Base-by-base conservation (phyloP, 2,797 vertebrate genomes). In the Buceros bicornis region DNA sequence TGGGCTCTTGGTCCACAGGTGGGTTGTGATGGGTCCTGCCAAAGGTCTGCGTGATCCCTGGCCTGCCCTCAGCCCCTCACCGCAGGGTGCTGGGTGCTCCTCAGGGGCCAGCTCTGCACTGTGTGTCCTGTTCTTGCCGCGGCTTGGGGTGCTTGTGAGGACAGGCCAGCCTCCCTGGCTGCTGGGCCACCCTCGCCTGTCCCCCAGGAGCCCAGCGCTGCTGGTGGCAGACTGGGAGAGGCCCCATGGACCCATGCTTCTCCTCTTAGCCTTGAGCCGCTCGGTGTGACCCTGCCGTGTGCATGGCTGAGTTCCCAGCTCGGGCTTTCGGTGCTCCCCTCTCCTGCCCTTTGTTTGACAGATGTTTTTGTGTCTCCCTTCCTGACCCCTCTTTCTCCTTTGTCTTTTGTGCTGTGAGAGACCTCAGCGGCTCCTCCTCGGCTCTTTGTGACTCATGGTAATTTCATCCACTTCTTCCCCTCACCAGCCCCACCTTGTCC, bases 91-190 rank as follows among this genome's bases (percentile, higher is more conserved):
- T 42, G 78, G 29, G 48, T 1, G 1, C 26, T 35, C 16, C 28
- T 11, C 3, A 1, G 22, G 29, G 16, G 25, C 16, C 0, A 0
- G 50, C 37, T 2, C 1, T 9, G 6, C 0, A 1, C 64, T 9
- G 62, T 35, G 26, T 31, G 35, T 61, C 40, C 62, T 16, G 47
- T 29, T 33, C 47, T 7, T 19, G 33, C 51, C 1, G 2, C 10
- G 11, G 62, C 42, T 67, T 12, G 1, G 25, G 7, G 8, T 1
- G 5, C 0, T 12, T 21, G 48, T 12, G 21, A 24, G 48, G 17
- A 21, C 48, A 50, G 29, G 17, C 53, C 53, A 54, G 54, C 19
- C 37, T 42, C n/a, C 64, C 25, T 28, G 33, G 20, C 13, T 0
- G 1, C 14, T 11, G 37, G 10, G 61, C 22, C 22, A 51, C 47